phyloP scores from a whole-genome alignment of 2,113 vertebrate genomes.

The Solenodon paradoxus region DNA sequence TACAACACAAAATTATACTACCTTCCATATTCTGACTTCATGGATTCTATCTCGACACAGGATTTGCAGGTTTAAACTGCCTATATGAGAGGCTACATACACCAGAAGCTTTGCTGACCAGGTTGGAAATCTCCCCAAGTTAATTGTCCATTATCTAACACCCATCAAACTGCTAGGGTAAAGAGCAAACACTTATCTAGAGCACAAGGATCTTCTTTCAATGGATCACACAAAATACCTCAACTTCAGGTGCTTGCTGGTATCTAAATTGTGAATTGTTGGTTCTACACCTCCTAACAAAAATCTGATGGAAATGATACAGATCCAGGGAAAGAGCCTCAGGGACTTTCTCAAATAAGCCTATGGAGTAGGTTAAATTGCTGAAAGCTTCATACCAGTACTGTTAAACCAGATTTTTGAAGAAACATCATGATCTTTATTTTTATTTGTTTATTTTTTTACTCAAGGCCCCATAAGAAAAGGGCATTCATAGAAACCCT shows the following conservation, averaged over 20 bases:
- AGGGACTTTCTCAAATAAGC: not conserved
- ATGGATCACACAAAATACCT: not conserved
- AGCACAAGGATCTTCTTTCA: not conserved
- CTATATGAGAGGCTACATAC: not conserved
- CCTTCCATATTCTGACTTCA: not conserved
- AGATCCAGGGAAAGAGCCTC: not conserved
- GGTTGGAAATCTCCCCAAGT: slow-evolving; percentile 12
- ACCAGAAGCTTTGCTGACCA: not conserved
- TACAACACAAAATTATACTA: not conserved
- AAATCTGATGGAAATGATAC: slow-evolving; percentile 24
- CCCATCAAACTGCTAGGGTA: not conserved
- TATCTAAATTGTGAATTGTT: slow-evolving; percentile 43
- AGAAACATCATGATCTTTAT: slow-evolving; percentile 13
- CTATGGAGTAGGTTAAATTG: not conserved
- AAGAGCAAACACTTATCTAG: slow-evolving; percentile 15
- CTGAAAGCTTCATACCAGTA: not conserved
- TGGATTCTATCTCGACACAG: not conserved
- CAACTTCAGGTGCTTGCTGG: not conserved
- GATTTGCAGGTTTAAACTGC: not conserved
- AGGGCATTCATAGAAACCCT: not conserved
- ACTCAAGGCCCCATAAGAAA: not conserved
- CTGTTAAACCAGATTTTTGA: not conserved
- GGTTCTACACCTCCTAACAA: not conserved
- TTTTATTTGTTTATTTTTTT: not conserved
- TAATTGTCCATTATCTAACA: slow-evolving; percentile 24